Base-by-base conservation (phyloP, 2,113 vertebrate species). In the Platycercus adscitus region DNA sequence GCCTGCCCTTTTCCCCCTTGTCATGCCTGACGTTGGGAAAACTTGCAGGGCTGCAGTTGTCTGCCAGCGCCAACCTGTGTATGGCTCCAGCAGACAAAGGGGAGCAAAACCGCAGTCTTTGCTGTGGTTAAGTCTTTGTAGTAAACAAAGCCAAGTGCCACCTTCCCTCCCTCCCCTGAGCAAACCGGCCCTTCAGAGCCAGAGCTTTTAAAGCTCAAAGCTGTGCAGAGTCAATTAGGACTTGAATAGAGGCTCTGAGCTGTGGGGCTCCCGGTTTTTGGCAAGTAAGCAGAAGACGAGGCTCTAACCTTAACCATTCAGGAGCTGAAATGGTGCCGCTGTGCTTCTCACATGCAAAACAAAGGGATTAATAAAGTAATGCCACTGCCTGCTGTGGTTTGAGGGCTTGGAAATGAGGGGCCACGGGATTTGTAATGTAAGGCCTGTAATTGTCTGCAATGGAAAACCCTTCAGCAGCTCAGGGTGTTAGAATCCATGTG, bases 121-220 rank as follows among this genome's bases (percentile, higher is more conserved):
- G 93, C 93, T 89, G 86, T 6, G 43, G 39, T 94, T 85, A 88
- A 60, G 65, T 91, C 96, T 97, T 97, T 97, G 96, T 96, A 95
- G 95, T 96, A 97, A 97, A 97, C 95, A 96, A 96, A 95, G 95
- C 66, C 2, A 93, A 94, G 93, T 95, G 91, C 86, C 93, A 96
- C 96, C 95, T 96, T 96, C 88, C 77, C 81, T 94, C 93, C 91
- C 93, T 96, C 93, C 93, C 91, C 75, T 89, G 96, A 96, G 96
- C 92, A 87, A 92, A 76, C 33, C 29, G 1, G 82, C 72, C 1
- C 88, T 96, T 94, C 93, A 79, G 96, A 94, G 92, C 64, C 88
- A 83, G 86, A 86, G 88, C 93, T 95, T 96, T 95, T 84, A 96
- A 94, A 96, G 88, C 95, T 92, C 86, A 94, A 92, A 97, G 95